phyloP scores from a whole-genome alignment of 2,888 invertebrate genomes.

The Aspidiotus destructor region DNA sequence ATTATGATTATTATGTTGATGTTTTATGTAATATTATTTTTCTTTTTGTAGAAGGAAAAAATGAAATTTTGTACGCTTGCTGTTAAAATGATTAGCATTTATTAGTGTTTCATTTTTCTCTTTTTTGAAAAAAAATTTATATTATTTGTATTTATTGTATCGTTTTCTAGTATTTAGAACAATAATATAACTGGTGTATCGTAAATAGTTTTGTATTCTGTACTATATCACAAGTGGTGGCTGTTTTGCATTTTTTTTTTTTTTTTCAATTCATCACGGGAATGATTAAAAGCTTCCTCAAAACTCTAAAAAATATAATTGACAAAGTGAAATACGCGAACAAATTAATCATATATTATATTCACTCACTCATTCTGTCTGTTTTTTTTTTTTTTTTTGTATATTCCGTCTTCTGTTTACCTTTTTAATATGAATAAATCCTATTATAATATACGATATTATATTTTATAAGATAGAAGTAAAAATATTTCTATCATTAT shows the following conservation, averaged over 20 bases:
- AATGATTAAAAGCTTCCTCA: too few relatives aligned
- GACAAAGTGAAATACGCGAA: not conserved
- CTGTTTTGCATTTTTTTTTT: constrained; percentile 22
- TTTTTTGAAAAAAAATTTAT: constrained; percentile 10
- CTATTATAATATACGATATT: constrained; percentile 9
- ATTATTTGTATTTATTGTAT: constrained; percentile 14
- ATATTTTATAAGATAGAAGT: not conserved
- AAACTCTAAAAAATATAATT: not conserved
- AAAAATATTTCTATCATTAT: constrained; percentile 20
- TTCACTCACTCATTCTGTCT: too few relatives aligned
- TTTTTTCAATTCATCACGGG: not conserved
- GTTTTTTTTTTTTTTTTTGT: not conserved
- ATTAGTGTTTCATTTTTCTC: constrained; percentile 20
- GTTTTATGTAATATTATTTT: constrained; percentile 1
- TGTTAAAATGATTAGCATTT: constrained; percentile 26
- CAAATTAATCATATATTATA: too few relatives aligned
- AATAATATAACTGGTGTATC: not conserved
- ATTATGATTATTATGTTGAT: too few relatives aligned
- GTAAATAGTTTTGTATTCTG: constrained; percentile 6
- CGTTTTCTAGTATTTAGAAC: not conserved
- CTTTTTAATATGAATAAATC: constrained; percentile 25
- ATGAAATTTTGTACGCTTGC: constrained; percentile 25
- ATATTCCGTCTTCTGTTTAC: constrained; percentile 1
- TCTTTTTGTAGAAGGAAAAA: constrained; percentile 24
- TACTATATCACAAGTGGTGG: constrained; percentile 16